Evolutionary conservation across 1,140 invertebrate genomes (phyloP), one percentile per base, ranked within the genome.

Genomic region (Spodoptera frugiperda): DNA sequence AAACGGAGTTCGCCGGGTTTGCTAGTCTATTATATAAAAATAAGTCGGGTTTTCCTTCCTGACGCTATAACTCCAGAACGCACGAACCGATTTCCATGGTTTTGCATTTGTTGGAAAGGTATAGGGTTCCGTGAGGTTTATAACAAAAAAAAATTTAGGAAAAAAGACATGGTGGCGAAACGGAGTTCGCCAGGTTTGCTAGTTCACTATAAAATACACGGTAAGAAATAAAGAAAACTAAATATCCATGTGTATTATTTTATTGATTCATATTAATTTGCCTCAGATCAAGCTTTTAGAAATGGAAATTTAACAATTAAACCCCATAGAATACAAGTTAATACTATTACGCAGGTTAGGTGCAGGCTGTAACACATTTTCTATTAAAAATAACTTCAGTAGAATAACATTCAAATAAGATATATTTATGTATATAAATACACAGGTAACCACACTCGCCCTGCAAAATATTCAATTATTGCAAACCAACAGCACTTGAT

Each of bases 181-280:
- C n/a, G n/a, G n/a, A n/a, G n/a, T n/a, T n/a, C n/a, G n/a, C n/a
- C n/a, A n/a, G n/a, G n/a, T n/a, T n/a, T n/a, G n/a, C n/a, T n/a
- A n/a, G n/a, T 25, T 25, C 25, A 25, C 3, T 25, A 25, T 25
- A 25, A 2, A 1, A 25, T 25, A 25, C 25, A 25, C 5, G 25
- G 15, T 15, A 17, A 15, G 1, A 61, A 61, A 39, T 25, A 49
- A 67, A 17, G 10, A 48, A 67, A 49, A 19, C 21, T 21, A 19
- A 3, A 19, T 19, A 63, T 67, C 63, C 19, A 25, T 46, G 39
- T 67, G 63, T 49, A 25, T 67, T 25, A 67, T 75, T 78, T 78
- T 78, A 78, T 78, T 78, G 71, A 78, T 78, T 78, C 67, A 72
- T 78, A 74, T 75, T 68, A 78, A 67, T 67, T 68, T 78, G 77